Conservation (phyloP, 2,113 vertebrate genomes). For the Mormoops blainvillei region DNA sequence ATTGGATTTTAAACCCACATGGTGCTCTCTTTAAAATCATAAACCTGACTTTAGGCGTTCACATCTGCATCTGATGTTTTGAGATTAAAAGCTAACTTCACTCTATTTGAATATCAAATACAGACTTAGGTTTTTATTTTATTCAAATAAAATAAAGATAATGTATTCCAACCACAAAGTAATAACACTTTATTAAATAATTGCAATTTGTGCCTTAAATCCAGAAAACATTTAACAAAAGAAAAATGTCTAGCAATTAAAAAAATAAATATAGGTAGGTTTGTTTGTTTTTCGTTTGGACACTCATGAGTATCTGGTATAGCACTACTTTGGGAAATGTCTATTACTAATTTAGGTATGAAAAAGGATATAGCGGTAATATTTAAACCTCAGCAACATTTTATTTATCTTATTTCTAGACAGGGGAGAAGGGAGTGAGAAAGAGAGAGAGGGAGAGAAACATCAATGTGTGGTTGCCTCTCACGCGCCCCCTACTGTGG, state of each 20-base stretch:
- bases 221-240: background rate
- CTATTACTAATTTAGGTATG: background rate
- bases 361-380: background rate
- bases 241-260: background rate
- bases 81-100: constrained; percentile 73
- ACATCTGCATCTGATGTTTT: constrained; percentile 84
- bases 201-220: background rate
- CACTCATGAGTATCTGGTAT: background rate
- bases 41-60: constrained; percentile 80
- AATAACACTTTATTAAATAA: constrained; percentile 49
- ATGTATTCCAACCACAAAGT: constrained; percentile 52
- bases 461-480: too few relatives aligned
- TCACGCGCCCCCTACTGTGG: too few relatives aligned
- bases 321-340: background rate
- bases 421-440: too few relatives aligned
- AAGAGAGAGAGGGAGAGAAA: too few relatives aligned
- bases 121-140: constrained; percentile 53
- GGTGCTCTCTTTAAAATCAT: constrained; percentile 73
- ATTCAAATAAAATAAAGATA: constrained; percentile 47
- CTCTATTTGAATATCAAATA: constrained; percentile 73
- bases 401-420: too few relatives aligned
- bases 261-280: background rate
- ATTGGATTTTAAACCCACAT: constrained; percentile 70
- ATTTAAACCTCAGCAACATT: background rate
- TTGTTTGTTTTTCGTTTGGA: background rate